Evolutionary conservation across 2,113 vertebrate genomes (phyloP).

Genomic region (Galbula dea): DNA sequence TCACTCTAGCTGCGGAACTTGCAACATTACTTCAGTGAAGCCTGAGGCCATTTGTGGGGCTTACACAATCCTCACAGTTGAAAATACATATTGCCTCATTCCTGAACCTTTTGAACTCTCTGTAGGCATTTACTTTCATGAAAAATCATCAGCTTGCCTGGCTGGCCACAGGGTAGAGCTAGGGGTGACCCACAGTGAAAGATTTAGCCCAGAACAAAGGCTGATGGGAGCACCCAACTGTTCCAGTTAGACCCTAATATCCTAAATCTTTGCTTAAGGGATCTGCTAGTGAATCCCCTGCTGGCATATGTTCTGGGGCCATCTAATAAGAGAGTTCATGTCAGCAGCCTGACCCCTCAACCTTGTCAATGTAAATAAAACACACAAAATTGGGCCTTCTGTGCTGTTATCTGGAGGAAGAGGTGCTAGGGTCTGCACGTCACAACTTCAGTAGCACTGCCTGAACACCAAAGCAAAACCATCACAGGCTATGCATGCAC

Average conservation of each 20-base stretch:
- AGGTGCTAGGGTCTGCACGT: neutral
- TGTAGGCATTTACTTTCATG: neutral
- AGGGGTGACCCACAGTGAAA: neutral
- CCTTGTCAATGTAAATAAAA: conserved; percentile 27
- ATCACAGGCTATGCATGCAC: neutral
- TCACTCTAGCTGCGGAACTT: neutral
- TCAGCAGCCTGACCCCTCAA: neutral
- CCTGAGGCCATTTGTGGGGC: neutral
- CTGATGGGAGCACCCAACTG: neutral
- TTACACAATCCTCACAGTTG: neutral
- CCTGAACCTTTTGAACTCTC: conserved; percentile 15
- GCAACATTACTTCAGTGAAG: neutral
- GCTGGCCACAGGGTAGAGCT: neutral
- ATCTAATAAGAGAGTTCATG: neutral
- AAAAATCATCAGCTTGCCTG: neutral
- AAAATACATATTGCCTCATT: conserved; percentile 21
- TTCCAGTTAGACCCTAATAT: neutral
- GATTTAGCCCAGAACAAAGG: neutral
- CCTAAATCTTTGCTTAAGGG: neutral
- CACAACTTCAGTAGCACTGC: neutral
- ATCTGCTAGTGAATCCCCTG: conserved; percentile 1
- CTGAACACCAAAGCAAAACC: neutral
- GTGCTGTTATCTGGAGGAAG: neutral
- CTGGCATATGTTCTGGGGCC: neutral
- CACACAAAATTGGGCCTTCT: neutral